Conservation (phyloP, 2,888 invertebrate species). For the Junonia oenone region DNA sequence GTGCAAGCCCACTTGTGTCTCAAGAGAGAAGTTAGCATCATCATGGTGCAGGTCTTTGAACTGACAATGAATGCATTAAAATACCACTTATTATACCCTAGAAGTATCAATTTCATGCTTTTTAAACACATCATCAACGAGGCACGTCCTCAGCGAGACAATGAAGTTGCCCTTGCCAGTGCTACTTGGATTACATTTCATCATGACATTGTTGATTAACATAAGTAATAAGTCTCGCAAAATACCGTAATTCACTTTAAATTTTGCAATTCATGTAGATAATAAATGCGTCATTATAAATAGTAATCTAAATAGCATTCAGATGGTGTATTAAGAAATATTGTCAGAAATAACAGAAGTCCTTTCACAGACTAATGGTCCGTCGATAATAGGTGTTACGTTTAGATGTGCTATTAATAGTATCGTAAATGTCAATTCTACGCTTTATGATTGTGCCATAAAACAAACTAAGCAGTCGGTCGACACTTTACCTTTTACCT, state of each 20-base stretch:
- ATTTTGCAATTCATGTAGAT: neutral
- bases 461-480: conserved; percentile 14
- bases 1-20: conserved; percentile 28
- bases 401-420: neutral
- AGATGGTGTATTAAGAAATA: neutral
- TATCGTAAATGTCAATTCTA: conserved; percentile 17
- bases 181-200: conserved; percentile 1
- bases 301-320: neutral
- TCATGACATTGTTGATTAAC: neutral
- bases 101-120: conserved; percentile 4
- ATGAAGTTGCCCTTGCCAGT: conserved; percentile 16
- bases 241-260: conserved; percentile 22
- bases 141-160: conserved; percentile 42
- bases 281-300: neutral
- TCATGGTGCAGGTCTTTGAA: conserved; percentile 26
- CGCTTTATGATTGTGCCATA: conserved; percentile 19
- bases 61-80: conserved; percentile 6
- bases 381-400: neutral
- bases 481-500: conserved; percentile 31
- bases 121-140: conserved; percentile 32
- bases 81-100: conserved; percentile 2
- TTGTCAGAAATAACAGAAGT: neutral
- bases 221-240: conserved; percentile 22
- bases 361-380: neutral
- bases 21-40: conserved; percentile 25